A percentile compares a stretch with the other conserved stretches of the same genome.
phyloP scores from a whole-genome alignment of 2,888 invertebrate species.

The Agrotis exclamationis region DNA sequence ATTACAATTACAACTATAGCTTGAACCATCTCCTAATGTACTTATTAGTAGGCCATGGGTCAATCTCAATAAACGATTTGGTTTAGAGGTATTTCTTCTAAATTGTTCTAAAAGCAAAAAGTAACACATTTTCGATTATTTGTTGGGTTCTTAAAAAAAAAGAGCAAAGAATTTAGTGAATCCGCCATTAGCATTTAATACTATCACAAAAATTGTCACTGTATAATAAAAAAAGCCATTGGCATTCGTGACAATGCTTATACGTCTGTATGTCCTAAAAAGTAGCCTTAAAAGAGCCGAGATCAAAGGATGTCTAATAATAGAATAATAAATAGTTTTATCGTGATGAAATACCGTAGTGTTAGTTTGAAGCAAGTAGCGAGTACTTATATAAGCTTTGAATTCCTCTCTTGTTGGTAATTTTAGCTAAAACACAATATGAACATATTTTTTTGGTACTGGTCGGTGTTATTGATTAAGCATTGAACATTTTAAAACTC shows the following conservation, averaged over 20 bases:
- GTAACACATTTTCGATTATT: too few species aligned
- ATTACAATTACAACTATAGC: conserved; percentile 17
- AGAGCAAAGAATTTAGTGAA: neutral
- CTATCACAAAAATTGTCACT: neutral
- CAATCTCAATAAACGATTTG: neutral
- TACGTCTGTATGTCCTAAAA: conserved; percentile 64
- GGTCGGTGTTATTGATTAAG: too few species aligned
- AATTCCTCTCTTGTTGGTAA: neutral
- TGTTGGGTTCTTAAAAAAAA: neutral
- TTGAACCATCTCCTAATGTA: neutral
- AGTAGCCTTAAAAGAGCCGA: conserved; percentile 69
- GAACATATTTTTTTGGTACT: too few species aligned
- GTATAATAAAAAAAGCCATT: conserved; percentile 64
- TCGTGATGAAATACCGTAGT: conserved; percentile 72
- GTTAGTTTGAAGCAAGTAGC: conserved; percentile 44
- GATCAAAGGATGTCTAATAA: conserved; percentile 78
- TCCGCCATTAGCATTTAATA: neutral
- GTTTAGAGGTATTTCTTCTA: too few species aligned
- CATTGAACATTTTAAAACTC: too few species aligned
- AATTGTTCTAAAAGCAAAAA: too few species aligned
- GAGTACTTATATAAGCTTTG: conserved; percentile 25
- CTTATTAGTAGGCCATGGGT: neutral
- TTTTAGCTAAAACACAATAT: neutral
- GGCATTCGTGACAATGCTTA: conserved; percentile 64
- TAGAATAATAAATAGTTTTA: conserved; percentile 80